These are phyloP conservation scores for Pollimyrus isidori DNA, from an alignment of 2,113 vertebrate species.

Conservation along the genomic window DNA sequence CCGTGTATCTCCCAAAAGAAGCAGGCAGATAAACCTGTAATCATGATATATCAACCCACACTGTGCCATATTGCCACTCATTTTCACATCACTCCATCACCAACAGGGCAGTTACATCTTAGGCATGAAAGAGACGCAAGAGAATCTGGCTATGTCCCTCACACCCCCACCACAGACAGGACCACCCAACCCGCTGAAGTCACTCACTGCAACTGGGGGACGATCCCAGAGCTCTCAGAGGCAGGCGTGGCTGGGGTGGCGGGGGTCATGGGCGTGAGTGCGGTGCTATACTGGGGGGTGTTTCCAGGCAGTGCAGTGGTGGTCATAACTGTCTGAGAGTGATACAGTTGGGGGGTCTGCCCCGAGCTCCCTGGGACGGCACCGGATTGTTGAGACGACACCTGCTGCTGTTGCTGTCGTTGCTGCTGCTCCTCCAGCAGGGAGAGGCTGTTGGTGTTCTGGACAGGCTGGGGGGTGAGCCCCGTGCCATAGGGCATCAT, in stretches of 20 bases:
- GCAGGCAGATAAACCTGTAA: neutral
- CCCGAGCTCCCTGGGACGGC: constrained; percentile 71
- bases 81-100: neutral
- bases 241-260: constrained; percentile 89
- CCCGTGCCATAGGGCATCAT: constrained; percentile 98
- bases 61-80: neutral
- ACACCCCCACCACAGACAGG: neutral
- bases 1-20: neutral
- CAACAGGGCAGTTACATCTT: neutral
- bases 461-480: constrained; percentile 91
- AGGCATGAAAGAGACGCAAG: neutral
- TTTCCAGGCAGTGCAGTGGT: constrained; percentile 85
- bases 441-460: constrained; percentile 83
- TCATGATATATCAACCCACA: neutral
- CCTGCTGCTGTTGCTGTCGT: constrained; percentile 72
- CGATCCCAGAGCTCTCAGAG: constrained; percentile 94
- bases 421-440: constrained; percentile 86
- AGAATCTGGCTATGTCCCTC: neutral
- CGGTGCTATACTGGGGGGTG: constrained; percentile 60
- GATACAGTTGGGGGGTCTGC: constrained; percentile 89
- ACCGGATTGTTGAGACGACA: constrained; percentile 68
- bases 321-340: constrained; percentile 85
- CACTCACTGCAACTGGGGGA: constrained; percentile 92
- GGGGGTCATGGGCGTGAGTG: constrained; percentile 91
- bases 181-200: neutral